Evolutionary conservation across 2,797 vertebrate genomes (phyloP).

Genomic region (Chaetophractus vellerosus): DNA sequence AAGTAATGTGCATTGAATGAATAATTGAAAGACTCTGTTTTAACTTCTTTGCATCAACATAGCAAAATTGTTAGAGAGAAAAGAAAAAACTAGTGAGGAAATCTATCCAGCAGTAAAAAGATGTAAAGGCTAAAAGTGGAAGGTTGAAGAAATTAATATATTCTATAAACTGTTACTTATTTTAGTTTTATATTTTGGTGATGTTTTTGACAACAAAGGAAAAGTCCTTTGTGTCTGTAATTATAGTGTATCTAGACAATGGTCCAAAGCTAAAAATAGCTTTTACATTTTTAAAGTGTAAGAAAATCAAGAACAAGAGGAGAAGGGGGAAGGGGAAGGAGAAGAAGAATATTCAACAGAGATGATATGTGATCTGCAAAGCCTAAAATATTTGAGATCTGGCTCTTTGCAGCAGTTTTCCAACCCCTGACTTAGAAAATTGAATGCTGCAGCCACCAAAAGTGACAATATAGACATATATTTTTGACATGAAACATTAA

Average conservation of each 20-base stretch:
- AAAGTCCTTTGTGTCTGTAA: background rate
- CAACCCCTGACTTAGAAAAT: background rate
- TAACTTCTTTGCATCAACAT: background rate
- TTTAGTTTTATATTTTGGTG: background rate
- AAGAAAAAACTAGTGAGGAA: background rate
- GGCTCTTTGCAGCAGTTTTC: background rate
- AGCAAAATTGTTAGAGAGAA: background rate
- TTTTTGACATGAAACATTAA: background rate
- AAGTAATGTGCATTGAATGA: conserved; percentile 11
- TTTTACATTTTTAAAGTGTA: background rate
- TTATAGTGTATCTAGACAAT: background rate
- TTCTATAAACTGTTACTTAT: background rate
- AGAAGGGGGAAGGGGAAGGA: background rate
- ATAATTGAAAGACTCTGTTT: background rate
- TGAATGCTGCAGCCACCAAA: background rate
- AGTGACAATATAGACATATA: background rate
- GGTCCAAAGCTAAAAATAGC: background rate
- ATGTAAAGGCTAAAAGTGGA: background rate
- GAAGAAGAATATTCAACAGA: background rate
- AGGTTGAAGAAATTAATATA: background rate
- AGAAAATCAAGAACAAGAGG: background rate
- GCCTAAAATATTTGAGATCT: background rate
- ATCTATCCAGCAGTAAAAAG: background rate
- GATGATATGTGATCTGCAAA: background rate
- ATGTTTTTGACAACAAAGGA: background rate